Evolutionary conservation across 1,140 invertebrate genomes (phyloP), one percentile per base, ranked within the genome.

Genomic region (Cyphomyrmex costatus): DNA sequence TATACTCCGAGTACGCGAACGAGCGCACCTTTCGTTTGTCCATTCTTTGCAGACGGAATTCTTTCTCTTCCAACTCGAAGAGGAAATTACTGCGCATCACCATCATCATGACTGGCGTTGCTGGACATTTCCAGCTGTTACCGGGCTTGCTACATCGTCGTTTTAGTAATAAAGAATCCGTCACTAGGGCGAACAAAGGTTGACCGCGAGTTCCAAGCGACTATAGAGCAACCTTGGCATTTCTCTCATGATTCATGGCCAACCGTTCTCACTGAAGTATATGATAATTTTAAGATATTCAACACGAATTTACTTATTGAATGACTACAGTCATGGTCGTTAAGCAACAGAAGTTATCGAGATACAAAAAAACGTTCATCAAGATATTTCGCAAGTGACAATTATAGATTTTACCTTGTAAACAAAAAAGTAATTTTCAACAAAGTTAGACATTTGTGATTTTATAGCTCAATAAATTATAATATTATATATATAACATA

Each of bases 51-150:
- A 27, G n/a, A 14, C 7, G 21, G 36, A 19, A 27, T 24, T 58
- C 24, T 58, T 71, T 56, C 42, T 68, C 21, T 58, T 42, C 1
- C 36, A 24, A 46, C 24, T 30, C 33, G 14, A 42, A 36, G 51
- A 71, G 66, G 19, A 71, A 71, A 82, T 71, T 71, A 80, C 16
- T 60, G 51, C 8, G 58, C 78, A 71, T 82, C 49, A 27, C 53
- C 78, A 24, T 66, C 42, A 42, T 33, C n/a, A 53, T 71, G 53
- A 71, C 65, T 82, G 19, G 33, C 61, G 8, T 27, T 51, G 42
- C 61, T 36, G 66, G 66, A 19, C 63, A 73, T 73, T 82, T 73
- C 79, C 51, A 82, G 19, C 36, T 60, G 12, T 60, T 36, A 53
- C 24, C 33, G 21, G 24, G 19, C 4, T 71, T 36, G 21, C 24